Evolutionary conservation across 2,113 vertebrate species (phyloP).

Genomic region (Siphamia tubifer): DNA sequence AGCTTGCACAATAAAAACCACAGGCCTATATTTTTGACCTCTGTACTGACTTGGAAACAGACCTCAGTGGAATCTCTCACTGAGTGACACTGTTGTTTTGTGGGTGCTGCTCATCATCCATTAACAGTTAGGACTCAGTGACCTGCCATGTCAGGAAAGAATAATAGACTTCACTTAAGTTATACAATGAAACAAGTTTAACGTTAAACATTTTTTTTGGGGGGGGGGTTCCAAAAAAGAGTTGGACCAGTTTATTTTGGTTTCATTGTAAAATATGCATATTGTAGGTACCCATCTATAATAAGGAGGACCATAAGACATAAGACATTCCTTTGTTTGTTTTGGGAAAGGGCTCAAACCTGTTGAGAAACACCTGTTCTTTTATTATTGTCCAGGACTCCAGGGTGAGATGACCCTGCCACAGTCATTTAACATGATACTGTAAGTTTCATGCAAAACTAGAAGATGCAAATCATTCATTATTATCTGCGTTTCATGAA

Average conservation of each 20-base stretch:
- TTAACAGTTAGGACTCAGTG: too few relatives aligned
- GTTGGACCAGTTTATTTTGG: too few relatives aligned
- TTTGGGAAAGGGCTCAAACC: neutral
- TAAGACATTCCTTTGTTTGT: neutral
- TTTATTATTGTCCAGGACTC: neutral
- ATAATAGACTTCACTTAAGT: neutral
- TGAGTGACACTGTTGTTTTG: conserved; percentile 5
- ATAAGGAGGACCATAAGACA: neutral
- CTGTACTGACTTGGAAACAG: conserved; percentile 39
- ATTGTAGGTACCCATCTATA: too few relatives aligned
- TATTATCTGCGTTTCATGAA: neutral
- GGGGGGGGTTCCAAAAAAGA: too few relatives aligned
- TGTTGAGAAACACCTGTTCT: neutral
- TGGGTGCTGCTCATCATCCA: neutral
- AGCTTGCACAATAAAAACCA: neutral
- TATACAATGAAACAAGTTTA: too few relatives aligned
- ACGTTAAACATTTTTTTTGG: too few relatives aligned
- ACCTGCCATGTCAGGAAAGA: conserved; percentile 11
- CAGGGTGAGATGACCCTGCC: neutral
- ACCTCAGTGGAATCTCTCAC: conserved; percentile 2
- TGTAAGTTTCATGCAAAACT: neutral
- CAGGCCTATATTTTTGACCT: neutral
- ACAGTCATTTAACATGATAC: neutral
- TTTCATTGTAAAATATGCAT: too few relatives aligned
- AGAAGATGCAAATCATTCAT: neutral